Evolutionary conservation across 2,888 invertebrate genomes (phyloP).

Genomic region (Leptinotarsa juncta): DNA sequence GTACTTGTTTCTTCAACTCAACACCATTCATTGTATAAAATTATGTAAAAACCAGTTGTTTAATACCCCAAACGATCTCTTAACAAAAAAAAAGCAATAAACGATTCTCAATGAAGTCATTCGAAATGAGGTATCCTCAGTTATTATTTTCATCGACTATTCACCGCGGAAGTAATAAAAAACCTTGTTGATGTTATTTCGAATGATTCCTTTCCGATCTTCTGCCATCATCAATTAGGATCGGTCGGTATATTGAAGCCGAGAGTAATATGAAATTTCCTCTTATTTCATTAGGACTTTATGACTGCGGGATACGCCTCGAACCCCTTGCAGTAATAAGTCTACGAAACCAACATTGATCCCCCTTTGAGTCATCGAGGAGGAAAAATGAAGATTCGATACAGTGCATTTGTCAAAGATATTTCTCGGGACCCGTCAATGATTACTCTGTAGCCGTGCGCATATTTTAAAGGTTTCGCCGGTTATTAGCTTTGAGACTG

Average conservation of each 20-base stretch:
- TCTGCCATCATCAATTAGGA: conserved; percentile 34
- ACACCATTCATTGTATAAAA: too few relatives aligned
- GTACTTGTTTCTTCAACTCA: too few relatives aligned
- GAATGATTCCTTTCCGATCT: neutral
- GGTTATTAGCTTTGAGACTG: conserved; percentile 35
- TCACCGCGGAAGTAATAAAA: neutral
- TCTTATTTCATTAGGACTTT: conserved; percentile 47
- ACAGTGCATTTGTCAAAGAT: conserved; percentile 43
- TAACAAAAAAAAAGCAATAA: too few relatives aligned
- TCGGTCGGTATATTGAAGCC: conserved; percentile 38
- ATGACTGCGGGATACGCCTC: conserved; percentile 42
- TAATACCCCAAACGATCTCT: too few relatives aligned
- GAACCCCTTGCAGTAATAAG: conserved; percentile 39
- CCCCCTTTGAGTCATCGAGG: conserved; percentile 40
- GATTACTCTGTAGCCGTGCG: conserved; percentile 14
- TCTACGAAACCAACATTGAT: conserved; percentile 42
- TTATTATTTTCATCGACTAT: too few relatives aligned
- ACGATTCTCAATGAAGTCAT: too few relatives aligned
- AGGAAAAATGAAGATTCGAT: conserved; percentile 42
- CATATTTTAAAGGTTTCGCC: conserved; percentile 14
- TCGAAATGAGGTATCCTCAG: too few relatives aligned
- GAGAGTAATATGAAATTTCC: conserved; percentile 44
- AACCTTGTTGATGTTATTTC: conserved; percentile 2
- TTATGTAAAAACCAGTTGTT: too few relatives aligned
- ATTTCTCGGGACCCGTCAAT: conserved; percentile 15